Base-by-base conservation (phyloP, 37 sponge, comb jelly and placozoan genomes). In the Hexactinellida sp. region DNA sequence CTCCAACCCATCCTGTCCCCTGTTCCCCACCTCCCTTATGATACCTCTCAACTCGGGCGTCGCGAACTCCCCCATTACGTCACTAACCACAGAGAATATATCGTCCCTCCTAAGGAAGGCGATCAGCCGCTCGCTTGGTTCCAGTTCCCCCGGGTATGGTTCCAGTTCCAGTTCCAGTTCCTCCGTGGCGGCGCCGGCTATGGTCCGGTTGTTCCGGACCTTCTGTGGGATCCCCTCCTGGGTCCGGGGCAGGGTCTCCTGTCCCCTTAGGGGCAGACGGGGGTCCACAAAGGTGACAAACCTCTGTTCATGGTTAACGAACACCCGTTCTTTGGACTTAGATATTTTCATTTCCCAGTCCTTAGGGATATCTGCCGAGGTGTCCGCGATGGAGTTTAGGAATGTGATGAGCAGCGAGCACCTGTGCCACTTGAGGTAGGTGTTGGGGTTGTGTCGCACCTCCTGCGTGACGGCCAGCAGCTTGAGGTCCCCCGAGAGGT, bases 211-310 rank as follows among this genome's bases (percentile, higher is more conserved):
- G 76, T 63, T 63, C 32, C 76, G 3, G 76, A 63, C 3, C 76
- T 28, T 63, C 76, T 63, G 76, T n/a, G 76, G 30, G 76, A 63
- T 63, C 5, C 28, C 30, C 28, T 63, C 76, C 28, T n/a, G 76
- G 32, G 76, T 37, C 36, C 38, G 54, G 63, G 84, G 86, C 54
- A 82, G 82, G 87, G 83, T 85, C 1, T 84, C 86, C 9, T 32
- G 24, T 36, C 86, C 82, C 36, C 86, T 85, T 25, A 89, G 84
- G 19, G 96, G 96, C 1, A 95, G 91, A 21, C 96, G 90, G 37
- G 96, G 96, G 82, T 95, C 96, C 52, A 95, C 88, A 85, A 91
- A 95, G 9, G 96, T 88, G 25, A 94, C 93, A 25, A 90, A 21
- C 36, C 86, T 38, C 3, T 87, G 84, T 34, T 84, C 38, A 83